Conservation (phyloP, 2,888 invertebrate genomes). For the Tenthredo livida region DNA sequence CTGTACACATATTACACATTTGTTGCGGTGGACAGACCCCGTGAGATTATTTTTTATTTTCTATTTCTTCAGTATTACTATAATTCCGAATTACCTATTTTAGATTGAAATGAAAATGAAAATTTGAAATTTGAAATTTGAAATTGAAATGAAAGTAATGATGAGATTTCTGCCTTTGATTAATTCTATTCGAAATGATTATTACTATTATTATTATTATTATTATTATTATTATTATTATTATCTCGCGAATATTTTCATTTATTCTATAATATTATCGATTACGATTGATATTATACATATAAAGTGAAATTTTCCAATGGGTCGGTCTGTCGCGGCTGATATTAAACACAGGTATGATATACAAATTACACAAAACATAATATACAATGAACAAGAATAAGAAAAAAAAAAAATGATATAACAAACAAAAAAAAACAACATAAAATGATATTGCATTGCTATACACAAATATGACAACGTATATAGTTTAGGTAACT, state of each 20-base stretch:
- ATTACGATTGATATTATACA: background rate
- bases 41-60: background rate
- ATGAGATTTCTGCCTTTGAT: background rate
- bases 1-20: conserved; percentile 10
- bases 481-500: conserved; percentile 77
- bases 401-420: background rate
- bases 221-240: background rate
- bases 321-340: conserved; percentile 57
- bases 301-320: background rate
- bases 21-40: conserved; percentile 39
- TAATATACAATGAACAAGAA: background rate
- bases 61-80: background rate
- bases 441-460: conserved; percentile 49
- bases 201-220: background rate
- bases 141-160: background rate
- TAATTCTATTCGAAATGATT: background rate
- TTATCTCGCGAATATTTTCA: background rate
- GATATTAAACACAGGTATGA: conserved; percentile 51
- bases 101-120: background rate
- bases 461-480: conserved; percentile 71
- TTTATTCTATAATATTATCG: background rate
- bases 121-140: background rate
- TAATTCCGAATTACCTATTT: background rate
- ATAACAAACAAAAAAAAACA: background rate
- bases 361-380: conserved; percentile 51